phyloP scores from a whole-genome alignment of 2,888 invertebrate genomes.

The Tethea ocularis region DNA sequence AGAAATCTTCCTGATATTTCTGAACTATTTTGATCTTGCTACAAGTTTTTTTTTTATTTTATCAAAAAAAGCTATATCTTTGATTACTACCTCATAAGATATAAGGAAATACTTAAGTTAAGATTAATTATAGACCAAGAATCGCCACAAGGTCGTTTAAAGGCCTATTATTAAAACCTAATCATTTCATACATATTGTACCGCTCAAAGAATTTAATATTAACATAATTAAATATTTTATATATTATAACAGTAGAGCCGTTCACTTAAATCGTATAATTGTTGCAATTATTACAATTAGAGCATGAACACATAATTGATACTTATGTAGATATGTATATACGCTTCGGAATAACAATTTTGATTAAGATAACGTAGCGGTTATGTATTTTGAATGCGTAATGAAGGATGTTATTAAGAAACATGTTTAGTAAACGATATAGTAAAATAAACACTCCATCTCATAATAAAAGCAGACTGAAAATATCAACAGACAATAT shows the following conservation, averaged over 20 bases:
- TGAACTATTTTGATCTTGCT: too few relatives aligned
- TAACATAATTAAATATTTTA: slow-evolving; percentile 12
- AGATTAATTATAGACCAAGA: not conserved
- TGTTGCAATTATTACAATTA: slow-evolving; percentile 57
- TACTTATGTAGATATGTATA: slow-evolving; percentile 23
- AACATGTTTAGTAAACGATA: not conserved
- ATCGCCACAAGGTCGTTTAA: not conserved
- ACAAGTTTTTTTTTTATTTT: too few relatives aligned
- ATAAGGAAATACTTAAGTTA: not conserved
- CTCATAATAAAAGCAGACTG: not conserved
- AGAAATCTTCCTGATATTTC: too few relatives aligned
- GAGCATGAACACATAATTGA: slow-evolving; percentile 58
- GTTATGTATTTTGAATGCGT: slow-evolving; percentile 3
- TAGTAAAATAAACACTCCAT: not conserved
- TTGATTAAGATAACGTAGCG: slow-evolving; percentile 41
- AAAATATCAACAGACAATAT: too few relatives aligned
- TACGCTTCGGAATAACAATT: slow-evolving; percentile 45
- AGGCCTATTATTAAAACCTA: not conserved
- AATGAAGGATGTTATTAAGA: slow-evolving; percentile 6
- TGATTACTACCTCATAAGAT: not conserved
- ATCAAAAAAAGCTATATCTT: too few relatives aligned
- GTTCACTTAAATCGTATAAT: slow-evolving; percentile 55
- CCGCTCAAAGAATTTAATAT: slow-evolving; percentile 8
- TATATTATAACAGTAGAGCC: slow-evolving; percentile 23
- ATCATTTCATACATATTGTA: not conserved